These are phyloP conservation scores for Mylabris phalerata DNA, from an alignment of 1,140 invertebrate genomes.

Conservation along the genomic window DNA sequence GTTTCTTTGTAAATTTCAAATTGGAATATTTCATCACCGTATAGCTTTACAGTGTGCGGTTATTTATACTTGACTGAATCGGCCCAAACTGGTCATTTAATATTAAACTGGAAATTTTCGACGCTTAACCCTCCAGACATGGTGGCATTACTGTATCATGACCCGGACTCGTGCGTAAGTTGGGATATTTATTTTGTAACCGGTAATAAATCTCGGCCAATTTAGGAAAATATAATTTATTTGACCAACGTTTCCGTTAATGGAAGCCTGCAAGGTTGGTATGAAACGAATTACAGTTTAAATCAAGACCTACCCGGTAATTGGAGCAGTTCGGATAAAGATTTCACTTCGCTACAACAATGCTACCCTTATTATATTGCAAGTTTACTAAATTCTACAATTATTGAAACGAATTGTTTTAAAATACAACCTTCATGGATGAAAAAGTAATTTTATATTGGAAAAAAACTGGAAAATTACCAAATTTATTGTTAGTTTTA, in stretches of 20 bases:
- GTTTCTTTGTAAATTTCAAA: no score
- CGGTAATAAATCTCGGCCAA: no score
- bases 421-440: conserved; percentile 62
- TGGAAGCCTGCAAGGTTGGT: background rate
- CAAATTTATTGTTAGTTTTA: conserved; percentile 27
- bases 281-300: background rate
- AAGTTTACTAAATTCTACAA: conserved; percentile 44
- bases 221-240: background rate
- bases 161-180: background rate
- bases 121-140: background rate
- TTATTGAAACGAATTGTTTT: conserved; percentile 52
- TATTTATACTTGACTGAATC: no score
- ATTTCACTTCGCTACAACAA: conserved; percentile 30
- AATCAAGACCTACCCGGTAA: conserved; percentile 26
- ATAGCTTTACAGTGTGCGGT: no score
- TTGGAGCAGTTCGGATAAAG: conserved; percentile 31
- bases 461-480: no score
- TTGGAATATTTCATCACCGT: no score
- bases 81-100: background rate
- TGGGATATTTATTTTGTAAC: background rate
- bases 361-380: conserved; percentile 50
- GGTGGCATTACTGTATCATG: background rate
- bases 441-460: conserved; percentile 28
- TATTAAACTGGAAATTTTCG: conserved; percentile 6
- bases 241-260: background rate